Evolutionary conservation across 2,113 vertebrate species (phyloP).

Genomic region (Axis porcinus): DNA sequence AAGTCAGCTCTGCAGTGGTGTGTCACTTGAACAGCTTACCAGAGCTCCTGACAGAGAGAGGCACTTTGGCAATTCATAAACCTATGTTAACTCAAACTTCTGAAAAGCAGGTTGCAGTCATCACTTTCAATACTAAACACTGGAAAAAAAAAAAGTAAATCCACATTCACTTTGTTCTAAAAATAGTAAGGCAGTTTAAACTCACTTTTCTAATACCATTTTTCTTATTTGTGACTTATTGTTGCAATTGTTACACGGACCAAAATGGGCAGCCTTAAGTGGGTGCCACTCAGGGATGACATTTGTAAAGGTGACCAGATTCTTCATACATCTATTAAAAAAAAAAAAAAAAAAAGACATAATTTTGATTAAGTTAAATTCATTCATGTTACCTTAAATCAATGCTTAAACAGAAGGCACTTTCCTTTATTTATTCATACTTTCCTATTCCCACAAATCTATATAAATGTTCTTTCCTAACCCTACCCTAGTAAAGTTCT

Average conservation of each 20-base stretch:
- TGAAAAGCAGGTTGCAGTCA: not conserved
- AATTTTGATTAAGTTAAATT: not conserved
- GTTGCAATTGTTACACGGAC: constrained; percentile 86
- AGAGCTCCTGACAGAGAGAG: not conserved
- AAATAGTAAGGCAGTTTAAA: constrained; percentile 44
- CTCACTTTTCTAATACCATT: constrained; percentile 90
- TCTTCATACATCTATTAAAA: constrained; percentile 79
- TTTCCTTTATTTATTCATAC: not conserved
- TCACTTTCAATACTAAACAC: not conserved
- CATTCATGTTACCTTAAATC: not conserved
- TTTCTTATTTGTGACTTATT: constrained; percentile 83
- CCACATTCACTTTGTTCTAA: not conserved
- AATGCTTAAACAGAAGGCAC: not conserved
- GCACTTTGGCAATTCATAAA: not conserved
- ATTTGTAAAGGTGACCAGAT: constrained; percentile 88
- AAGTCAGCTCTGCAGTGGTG: not conserved
- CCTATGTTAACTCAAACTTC: not conserved
- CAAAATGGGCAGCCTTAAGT: constrained; percentile 83
- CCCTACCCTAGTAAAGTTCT: not conserved
- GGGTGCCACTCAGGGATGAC: constrained; percentile 89
- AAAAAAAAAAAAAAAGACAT: not conserved
- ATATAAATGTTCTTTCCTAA: not conserved
- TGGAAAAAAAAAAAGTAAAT: not conserved
- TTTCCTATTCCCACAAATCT: not conserved
- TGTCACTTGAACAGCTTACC: not conserved